A percentile compares a stretch with the other conserved stretches of the same genome.
phyloP scores from a whole-genome alignment of 2,113 vertebrate genomes.

The Eptesicus fuscus region DNA sequence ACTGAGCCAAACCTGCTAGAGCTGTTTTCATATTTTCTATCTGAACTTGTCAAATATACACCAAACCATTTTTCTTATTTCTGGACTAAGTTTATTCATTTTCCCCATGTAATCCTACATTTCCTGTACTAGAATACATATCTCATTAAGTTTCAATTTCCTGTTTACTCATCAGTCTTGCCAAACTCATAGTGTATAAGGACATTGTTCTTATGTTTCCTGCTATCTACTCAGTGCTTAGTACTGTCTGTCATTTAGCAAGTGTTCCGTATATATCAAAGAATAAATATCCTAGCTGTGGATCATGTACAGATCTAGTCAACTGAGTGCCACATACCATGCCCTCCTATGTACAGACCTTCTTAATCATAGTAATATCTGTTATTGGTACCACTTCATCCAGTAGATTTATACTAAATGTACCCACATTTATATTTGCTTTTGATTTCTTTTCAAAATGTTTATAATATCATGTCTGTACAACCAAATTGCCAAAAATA shows the following conservation, averaged over 20 bases:
- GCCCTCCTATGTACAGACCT: background rate
- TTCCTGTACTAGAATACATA: background rate
- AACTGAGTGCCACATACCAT: background rate
- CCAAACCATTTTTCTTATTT: background rate
- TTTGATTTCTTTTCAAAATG: background rate
- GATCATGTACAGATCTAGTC: background rate
- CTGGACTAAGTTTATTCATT: background rate
- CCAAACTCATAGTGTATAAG: background rate
- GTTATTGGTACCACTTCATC: background rate
- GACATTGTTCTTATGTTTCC: background rate
- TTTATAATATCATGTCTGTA: background rate
- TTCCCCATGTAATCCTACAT: background rate
- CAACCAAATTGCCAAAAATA: background rate
- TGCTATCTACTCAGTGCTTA: background rate
- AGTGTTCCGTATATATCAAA: background rate
- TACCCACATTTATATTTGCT: background rate
- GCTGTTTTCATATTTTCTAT: background rate
- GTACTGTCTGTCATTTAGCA: background rate
- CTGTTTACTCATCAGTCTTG: constrained; percentile 40
- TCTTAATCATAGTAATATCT: background rate
- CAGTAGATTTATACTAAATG: background rate
- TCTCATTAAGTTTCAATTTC: constrained; percentile 49
- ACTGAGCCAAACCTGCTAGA: too few relatives aligned
- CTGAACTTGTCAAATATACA: background rate
- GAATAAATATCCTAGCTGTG: constrained; percentile 21